These are phyloP conservation scores for Myotis myotis DNA, from an alignment of 2,797 vertebrate species.

Conservation along the genomic window DNA sequence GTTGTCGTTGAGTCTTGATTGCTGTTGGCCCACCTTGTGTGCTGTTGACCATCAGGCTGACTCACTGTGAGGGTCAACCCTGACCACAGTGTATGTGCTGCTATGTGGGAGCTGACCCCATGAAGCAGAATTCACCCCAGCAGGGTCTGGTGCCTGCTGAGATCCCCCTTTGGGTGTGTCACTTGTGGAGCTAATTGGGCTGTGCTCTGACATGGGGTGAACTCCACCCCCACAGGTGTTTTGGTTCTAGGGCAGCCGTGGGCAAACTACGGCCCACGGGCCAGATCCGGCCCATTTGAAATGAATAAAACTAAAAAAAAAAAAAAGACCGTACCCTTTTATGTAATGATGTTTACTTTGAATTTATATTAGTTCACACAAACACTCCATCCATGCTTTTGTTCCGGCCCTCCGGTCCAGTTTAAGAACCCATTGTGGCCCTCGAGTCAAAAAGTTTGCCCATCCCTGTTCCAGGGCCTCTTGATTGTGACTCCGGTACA, in stretches of 20 bases:
- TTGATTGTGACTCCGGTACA: neutral
- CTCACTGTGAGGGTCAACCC: neutral
- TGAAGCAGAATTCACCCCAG: neutral
- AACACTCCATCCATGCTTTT: too few relatives aligned
- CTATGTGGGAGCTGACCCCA: neutral
- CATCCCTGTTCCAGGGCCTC: neutral
- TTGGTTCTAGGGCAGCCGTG: neutral
- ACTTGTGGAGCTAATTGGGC: neutral
- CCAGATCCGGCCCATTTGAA: too few relatives aligned
- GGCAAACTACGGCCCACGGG: too few relatives aligned
- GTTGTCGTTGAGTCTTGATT: neutral
- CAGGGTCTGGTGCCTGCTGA: neutral
- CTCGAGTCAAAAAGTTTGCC: too few relatives aligned
- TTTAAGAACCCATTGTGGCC: too few relatives aligned
- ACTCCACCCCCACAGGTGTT: neutral
- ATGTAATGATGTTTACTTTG: too few relatives aligned
- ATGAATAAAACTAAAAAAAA: too few relatives aligned
- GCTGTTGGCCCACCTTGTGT: neutral
- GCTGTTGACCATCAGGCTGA: neutral
- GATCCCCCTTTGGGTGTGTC: neutral
- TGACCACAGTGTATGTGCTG: neutral
- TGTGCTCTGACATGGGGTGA: neutral
- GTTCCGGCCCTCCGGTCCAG: too few relatives aligned
- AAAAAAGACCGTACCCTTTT: too few relatives aligned
- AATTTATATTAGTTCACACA: too few relatives aligned